These are phyloP conservation scores for Callorhinus ursinus DNA, from an alignment of 2,113 vertebrate genomes.

Conservation along the genomic window DNA sequence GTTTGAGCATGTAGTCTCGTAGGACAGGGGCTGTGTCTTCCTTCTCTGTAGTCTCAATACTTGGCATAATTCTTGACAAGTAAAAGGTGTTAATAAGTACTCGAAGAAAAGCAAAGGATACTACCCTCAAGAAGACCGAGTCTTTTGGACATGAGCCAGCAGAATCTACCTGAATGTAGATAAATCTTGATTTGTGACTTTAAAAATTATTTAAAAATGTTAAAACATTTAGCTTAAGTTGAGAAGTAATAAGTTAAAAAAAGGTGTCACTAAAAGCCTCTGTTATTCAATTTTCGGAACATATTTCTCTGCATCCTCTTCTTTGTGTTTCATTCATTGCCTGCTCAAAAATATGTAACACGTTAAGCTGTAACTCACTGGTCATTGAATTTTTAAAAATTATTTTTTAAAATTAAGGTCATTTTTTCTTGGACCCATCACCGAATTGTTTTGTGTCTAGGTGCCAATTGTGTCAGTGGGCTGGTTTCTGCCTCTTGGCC, in stretches of 20 bases:
- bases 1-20: background rate
- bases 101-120: background rate
- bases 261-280: background rate
- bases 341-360: background rate
- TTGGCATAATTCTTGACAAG: background rate
- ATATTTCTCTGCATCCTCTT: background rate
- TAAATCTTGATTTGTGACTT: background rate
- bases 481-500: background rate
- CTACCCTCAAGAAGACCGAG: background rate
- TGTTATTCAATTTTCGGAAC: background rate
- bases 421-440: background rate
- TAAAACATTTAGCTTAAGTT: background rate
- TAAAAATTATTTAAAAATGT: background rate
- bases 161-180: background rate
- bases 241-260: constrained; percentile 12
- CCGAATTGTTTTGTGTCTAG: background rate
- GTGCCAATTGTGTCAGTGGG: background rate
- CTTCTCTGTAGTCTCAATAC: background rate
- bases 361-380: background rate
- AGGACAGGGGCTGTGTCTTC: background rate
- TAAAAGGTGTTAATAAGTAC: background rate
- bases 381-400: background rate
- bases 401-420: background rate
- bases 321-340: background rate
- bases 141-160: background rate